Evolutionary conservation across 1,140 invertebrate genomes (phyloP), one percentile per base, ranked within the genome.

Genomic region (Drosophila varians): DNA sequence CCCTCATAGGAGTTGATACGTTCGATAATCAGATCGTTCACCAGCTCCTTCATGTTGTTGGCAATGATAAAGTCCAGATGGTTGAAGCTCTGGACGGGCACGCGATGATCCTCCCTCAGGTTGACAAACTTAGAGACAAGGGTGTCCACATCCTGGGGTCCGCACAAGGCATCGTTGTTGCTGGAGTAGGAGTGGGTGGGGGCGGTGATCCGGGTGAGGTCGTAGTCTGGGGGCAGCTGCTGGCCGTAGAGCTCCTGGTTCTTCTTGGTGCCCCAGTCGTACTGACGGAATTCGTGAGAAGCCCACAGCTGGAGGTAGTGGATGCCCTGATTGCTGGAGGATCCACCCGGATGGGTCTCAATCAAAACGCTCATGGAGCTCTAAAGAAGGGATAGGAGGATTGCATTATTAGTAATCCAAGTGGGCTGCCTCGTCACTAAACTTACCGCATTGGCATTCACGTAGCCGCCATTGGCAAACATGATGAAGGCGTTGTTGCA

Each of bases 41-140:
- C 84, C n/a, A 93, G 77, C 53, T 90, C 90, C 71, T 93, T 93
- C 3, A 93, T 93, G 54, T 94, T 92, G 12, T 92, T 93, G 0
- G 94, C 94, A 90, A 93, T 95, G 70, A 94, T 93, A 91, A 95
- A 96, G 91, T 96, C 95, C 78, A 95, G 92, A 74, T 96, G 94
- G 89, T 94, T 95, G 90, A 95, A 96, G 23, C 93, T 91, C 19
- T 92, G 82, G 42, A 92, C 90, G 0, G 93, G 92, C 5, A 96
- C 92, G 77, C 92, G 84, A 64, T 88, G 51, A 38, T 84, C 84
- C 38, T 87, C 82, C 16, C 8, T 11, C 16, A 87, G 54, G 14
- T 87, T 18, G 8, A 18, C 25, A 12, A 87, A 55, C 1, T 61
- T 19, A 16, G 28, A n/a, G 4, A 87, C 77, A 12, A 87, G 40